These are phyloP conservation scores for Patiria pectinifera DNA, from an alignment of 53 echinoderm and acorn worm species.

Conservation along the genomic window DNA sequence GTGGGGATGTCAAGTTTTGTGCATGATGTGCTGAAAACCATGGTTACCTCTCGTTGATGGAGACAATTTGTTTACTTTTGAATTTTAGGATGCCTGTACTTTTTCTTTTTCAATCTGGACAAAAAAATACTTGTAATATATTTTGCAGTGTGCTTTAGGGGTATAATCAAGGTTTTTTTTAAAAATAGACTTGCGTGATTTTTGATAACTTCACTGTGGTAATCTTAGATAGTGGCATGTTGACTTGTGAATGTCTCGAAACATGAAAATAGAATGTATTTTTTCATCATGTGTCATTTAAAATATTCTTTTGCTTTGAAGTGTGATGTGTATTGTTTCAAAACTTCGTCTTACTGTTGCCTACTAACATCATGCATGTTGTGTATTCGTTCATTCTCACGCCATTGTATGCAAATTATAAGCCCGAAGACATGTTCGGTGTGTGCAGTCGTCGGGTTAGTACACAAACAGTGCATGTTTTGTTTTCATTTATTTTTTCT, in stretches of 20 bases:
- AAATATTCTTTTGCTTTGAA: not conserved
- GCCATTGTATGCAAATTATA: slow-evolving; percentile 12
- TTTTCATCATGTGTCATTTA: too few relatives aligned
- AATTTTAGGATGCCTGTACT: too few relatives aligned
- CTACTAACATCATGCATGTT: slow-evolving; percentile 19
- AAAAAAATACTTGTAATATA: too few relatives aligned
- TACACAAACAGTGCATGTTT: slow-evolving; percentile 2
- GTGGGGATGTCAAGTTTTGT: too few relatives aligned
- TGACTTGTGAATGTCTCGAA: too few relatives aligned
- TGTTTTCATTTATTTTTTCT: not conserved
- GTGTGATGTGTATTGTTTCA: not conserved
- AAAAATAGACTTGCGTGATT: too few relatives aligned
- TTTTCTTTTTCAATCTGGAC: too few relatives aligned
- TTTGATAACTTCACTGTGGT: too few relatives aligned
- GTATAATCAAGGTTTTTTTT: too few relatives aligned
- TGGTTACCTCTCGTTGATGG: not conserved
- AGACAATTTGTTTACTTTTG: too few relatives aligned
- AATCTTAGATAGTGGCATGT: too few relatives aligned
- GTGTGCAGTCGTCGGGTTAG: slow-evolving; percentile 75
- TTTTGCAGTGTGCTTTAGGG: too few relatives aligned
- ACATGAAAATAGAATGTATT: not conserved
- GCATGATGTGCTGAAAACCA: not conserved
- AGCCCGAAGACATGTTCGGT: slow-evolving; percentile 71
- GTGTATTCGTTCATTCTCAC: slow-evolving; percentile 18
- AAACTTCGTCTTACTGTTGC: not conserved